Evolutionary conservation across 2,888 invertebrate genomes (phyloP).

Genomic region (Lordiphosa andalusiaca): DNA sequence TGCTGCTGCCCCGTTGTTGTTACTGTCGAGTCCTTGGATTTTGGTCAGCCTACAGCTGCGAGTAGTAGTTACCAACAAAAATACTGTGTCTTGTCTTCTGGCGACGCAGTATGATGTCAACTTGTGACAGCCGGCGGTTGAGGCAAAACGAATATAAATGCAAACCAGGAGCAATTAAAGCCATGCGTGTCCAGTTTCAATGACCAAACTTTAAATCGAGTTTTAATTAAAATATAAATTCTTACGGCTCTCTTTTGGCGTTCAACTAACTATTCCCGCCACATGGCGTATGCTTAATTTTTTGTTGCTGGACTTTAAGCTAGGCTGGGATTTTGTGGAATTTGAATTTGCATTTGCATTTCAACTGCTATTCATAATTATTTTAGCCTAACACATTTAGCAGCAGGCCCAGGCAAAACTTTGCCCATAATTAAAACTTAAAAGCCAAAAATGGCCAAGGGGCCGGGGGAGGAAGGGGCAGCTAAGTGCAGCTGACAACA

Average conservation of each 20-base stretch:
- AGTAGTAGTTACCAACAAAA: too few relatives aligned
- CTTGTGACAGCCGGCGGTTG: slow-evolving; percentile 47
- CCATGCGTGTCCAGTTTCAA: slow-evolving; percentile 51
- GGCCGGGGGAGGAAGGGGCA: background rate
- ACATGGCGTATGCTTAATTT: slow-evolving; percentile 45
- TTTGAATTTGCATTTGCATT: background rate
- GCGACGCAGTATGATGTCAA: slow-evolving; percentile 42
- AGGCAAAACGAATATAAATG: slow-evolving; percentile 11
- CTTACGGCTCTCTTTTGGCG: slow-evolving; percentile 29
- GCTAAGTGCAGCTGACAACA: slow-evolving; percentile 57
- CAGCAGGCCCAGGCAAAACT: slow-evolving; percentile 56
- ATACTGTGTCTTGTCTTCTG: slow-evolving; percentile 21
- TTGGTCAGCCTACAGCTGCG: slow-evolving; percentile 4
- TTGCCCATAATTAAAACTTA: slow-evolving; percentile 65
- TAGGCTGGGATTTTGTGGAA: background rate
- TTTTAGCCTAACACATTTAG: slow-evolving; percentile 55
- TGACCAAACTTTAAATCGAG: slow-evolving; percentile 40
- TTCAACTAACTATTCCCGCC: slow-evolving; percentile 3
- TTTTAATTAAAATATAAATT: slow-evolving; percentile 58
- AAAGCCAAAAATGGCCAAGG: slow-evolving; percentile 41
- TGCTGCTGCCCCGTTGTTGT: background rate
- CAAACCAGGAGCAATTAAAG: slow-evolving; percentile 49
- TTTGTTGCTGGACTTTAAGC: background rate
- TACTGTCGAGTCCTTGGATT: slow-evolving; percentile 3
- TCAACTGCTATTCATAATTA: slow-evolving; percentile 55